phyloP scores from a whole-genome alignment of 2,797 vertebrate species.

The Diplodus puntazzo region DNA sequence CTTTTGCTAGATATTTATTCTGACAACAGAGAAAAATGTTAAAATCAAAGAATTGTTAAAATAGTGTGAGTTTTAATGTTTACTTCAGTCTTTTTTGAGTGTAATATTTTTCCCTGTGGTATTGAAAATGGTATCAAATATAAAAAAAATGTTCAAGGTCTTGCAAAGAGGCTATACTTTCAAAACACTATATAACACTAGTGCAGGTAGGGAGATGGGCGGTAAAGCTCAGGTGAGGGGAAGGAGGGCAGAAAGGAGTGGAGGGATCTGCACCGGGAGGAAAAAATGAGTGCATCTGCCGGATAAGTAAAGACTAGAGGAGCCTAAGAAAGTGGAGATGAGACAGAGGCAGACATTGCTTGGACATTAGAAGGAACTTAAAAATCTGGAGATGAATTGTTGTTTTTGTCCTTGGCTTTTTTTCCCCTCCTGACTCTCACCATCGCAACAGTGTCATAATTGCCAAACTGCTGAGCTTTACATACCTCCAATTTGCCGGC shows the following conservation, averaged over 20 bases:
- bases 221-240: background rate
- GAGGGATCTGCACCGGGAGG: background rate
- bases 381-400: background rate
- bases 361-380: background rate
- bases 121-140: too few relatives aligned
- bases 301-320: background rate
- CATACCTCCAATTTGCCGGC: slow-evolving; percentile 39
- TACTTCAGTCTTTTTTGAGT: too few relatives aligned
- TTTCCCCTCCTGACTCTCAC: slow-evolving; percentile 18
- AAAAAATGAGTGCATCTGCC: background rate
- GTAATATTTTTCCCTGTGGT: too few relatives aligned
- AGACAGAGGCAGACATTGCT: background rate
- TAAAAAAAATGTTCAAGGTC: too few relatives aligned
- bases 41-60: too few relatives aligned
- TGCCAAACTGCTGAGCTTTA: slow-evolving; percentile 47
- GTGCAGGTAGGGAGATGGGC: background rate
- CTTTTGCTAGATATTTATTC: too few relatives aligned
- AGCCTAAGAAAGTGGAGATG: background rate
- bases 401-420: slow-evolving; percentile 27
- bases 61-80: too few relatives aligned
- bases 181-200: too few relatives aligned
- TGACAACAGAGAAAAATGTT: too few relatives aligned
- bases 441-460: slow-evolving; percentile 35
- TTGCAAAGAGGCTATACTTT: too few relatives aligned
- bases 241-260: too few relatives aligned